phyloP scores from a whole-genome alignment of 2,797 vertebrate genomes.

The Acomys russatus region DNA sequence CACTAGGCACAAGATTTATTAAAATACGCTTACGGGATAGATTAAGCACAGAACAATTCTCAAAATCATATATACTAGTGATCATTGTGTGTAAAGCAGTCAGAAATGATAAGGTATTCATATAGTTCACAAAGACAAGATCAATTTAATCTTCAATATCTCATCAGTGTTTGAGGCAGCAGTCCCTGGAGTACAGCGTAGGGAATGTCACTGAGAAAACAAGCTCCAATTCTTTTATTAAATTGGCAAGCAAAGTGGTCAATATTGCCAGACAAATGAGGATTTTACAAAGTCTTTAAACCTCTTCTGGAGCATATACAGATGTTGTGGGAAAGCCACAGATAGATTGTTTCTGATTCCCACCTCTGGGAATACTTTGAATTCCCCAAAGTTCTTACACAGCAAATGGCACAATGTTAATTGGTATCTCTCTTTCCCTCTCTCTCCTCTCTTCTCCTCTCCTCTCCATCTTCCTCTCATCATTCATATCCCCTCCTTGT shows the following conservation, averaged over 20 bases:
- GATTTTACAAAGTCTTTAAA: slow-evolving; percentile 56
- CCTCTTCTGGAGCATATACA: slow-evolving; percentile 52
- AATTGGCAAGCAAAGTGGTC: slow-evolving; percentile 74
- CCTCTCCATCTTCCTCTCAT: neutral
- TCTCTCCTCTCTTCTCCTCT: neutral
- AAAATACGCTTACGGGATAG: neutral
- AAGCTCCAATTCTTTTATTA: slow-evolving; percentile 63
- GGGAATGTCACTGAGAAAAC: slow-evolving; percentile 62
- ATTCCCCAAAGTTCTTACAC: neutral
- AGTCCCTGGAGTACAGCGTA: neutral
- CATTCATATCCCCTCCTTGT: neutral
- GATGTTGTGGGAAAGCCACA: slow-evolving; percentile 15
- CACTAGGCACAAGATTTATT: neutral
- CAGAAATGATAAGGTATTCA: slow-evolving; percentile 24
- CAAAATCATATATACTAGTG: slow-evolving; percentile 1
- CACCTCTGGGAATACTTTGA: slow-evolving; percentile 32
- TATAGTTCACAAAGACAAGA: slow-evolving; percentile 27
- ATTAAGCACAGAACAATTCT: slow-evolving; percentile 49
- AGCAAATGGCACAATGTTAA: slow-evolving; percentile 35
- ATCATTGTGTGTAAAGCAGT: neutral
- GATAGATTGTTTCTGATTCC: slow-evolving; percentile 48
- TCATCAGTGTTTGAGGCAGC: neutral
- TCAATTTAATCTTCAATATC: slow-evolving; percentile 14
- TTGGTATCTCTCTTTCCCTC: neutral
- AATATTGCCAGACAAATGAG: slow-evolving; percentile 72